Evolutionary conservation across 2,888 invertebrate genomes (phyloP), one percentile per base, ranked within the genome.

Genomic region (Crocallis elinguaria): DNA sequence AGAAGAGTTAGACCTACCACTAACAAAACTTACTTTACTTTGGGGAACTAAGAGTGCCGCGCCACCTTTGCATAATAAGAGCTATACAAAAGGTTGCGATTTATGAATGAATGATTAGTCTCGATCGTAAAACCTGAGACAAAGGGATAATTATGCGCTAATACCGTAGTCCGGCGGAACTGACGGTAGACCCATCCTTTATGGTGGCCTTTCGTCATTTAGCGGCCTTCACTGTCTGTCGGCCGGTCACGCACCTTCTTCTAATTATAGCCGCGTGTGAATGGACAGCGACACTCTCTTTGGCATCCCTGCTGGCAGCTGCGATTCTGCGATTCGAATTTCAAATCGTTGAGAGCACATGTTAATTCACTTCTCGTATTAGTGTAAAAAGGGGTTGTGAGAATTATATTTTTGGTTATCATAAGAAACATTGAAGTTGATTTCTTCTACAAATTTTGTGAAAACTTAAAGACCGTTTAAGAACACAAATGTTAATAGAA

Each of bases 171-270:
- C 53, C 48, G 14, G 44, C 56, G 64, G 73, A 69, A 66, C 67
- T 66, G 67, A 42, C 49, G 60, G 43, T 46, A 38, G 29, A 49
- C 23, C 36, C 48, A 59, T 64, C 55, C 42, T 57, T 62, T 64
- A 64, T 43, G 53, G 53, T 43, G 42, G 45, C 48, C 39, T 43
- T 58, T 50, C 43, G 58, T 59, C 54, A 58, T 48, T 41, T 49
- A 50, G 54, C 71, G 82, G 67, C 82, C 83, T 82, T 82, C 79
- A 73, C 71, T 69, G 74, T 70, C 66, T 71, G 66, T 62, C 71
- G 73, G 73, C 72, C 78, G 74, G 80, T 81, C 77, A 77, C 74
- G 71, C 73, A 79, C 74, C 77, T 80, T 69, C 64, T 65, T 67
- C 73, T 79, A 79, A 78, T 77, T 78, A 77, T 80, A 81, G 75